Evolutionary conservation across 2,797 vertebrate genomes (phyloP).

Genomic region (Anabas testudineus): DNA sequence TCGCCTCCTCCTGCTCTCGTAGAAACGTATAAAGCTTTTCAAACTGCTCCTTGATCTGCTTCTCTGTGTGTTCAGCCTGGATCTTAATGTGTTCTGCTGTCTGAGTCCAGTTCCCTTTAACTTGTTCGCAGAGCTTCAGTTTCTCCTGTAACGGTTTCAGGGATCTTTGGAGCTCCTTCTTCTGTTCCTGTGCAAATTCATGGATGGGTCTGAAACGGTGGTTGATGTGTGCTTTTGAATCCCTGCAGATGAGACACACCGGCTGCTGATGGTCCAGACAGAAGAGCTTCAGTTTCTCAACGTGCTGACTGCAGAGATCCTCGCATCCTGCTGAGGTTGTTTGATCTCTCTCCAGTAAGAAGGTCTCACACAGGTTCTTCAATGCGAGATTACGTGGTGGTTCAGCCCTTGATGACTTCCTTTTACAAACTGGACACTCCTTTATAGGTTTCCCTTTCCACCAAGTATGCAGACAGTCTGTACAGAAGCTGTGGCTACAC

Average conservation of each 20-base stretch:
- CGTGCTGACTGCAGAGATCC: conserved; percentile 34
- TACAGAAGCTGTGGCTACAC: conserved; percentile 63
- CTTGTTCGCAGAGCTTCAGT: conserved; percentile 13
- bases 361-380: conserved; percentile 40
- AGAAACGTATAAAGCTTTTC: conserved; percentile 31
- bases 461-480: conserved; percentile 39
- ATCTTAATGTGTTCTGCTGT: conserved; percentile 21
- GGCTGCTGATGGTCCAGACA: too few relatives aligned
- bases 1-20: conserved; percentile 43
- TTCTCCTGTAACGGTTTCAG: conserved; percentile 23
- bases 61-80: conserved; percentile 26
- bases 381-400: conserved; percentile 15
- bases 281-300: too few relatives aligned
- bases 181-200: conserved; percentile 39
- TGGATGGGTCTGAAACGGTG: conserved; percentile 49
- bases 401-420: conserved; percentile 8
- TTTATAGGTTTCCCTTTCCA: conserved; percentile 18
- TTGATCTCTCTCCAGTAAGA: conserved; percentile 6
- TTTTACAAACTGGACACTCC: conserved; percentile 50
- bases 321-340: not conserved
- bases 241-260: conserved; percentile 47
- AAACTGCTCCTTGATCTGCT: conserved; percentile 40
- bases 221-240: conserved; percentile 40
- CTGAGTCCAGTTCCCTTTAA: conserved; percentile 16
- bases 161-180: conserved; percentile 7